Evolutionary conservation across 2,888 invertebrate species (phyloP).

Genomic region (Drosophila anomalipes): DNA sequence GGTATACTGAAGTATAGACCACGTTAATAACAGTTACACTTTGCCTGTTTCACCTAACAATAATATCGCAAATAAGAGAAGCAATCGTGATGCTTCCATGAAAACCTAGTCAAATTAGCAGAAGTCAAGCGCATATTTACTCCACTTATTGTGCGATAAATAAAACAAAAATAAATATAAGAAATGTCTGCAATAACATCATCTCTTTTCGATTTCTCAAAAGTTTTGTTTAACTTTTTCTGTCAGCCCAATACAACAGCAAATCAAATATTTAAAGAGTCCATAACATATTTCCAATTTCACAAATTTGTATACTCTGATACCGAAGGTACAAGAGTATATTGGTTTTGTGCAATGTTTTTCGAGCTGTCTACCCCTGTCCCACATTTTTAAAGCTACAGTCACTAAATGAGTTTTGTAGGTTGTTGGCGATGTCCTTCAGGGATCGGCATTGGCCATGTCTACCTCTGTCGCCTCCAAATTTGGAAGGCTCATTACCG

Average conservation of each 20-base stretch:
- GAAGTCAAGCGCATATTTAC: not conserved
- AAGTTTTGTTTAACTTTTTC: not conserved
- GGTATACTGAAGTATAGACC: not conserved
- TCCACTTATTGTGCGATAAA: constrained; percentile 3
- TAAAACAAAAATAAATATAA: constrained; percentile 15
- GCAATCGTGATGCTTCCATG: constrained; percentile 1
- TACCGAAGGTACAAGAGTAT: not conserved
- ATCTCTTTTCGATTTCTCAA: not conserved
- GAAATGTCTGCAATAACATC: not conserved
- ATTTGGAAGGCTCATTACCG: too few relatives aligned
- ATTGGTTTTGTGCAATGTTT: not conserved
- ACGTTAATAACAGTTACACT: constrained; percentile 38
- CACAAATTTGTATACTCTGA: not conserved
- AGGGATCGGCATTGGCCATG: too few relatives aligned
- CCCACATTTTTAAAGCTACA: too few relatives aligned
- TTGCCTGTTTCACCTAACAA: constrained; percentile 14
- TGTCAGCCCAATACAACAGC: not conserved
- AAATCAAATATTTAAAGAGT: not conserved
- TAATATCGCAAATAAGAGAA: not conserved
- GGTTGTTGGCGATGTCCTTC: too few relatives aligned
- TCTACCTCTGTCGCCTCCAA: too few relatives aligned
- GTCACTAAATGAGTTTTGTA: too few relatives aligned
- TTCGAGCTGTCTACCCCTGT: too few relatives aligned
- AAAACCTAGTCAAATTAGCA: constrained; percentile 5
- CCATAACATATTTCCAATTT: not conserved